Evolutionary conservation across 2,888 invertebrate genomes (phyloP), one percentile per base, ranked within the genome.

Genomic region (Anarsia innoxiella): DNA sequence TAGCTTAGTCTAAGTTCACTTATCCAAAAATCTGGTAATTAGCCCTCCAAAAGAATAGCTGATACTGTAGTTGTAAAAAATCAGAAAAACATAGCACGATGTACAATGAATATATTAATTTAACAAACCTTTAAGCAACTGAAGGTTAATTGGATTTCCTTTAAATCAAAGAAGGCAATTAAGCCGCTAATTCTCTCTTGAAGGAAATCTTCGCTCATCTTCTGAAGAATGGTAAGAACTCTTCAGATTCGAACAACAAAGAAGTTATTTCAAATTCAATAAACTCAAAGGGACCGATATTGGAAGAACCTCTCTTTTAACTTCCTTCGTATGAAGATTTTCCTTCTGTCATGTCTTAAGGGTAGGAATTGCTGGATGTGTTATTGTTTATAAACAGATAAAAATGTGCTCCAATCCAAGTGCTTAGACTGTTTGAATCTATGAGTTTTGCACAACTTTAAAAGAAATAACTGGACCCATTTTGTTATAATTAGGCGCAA

Each of bases 241-340:
- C 46, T 42, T 52, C 46, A 39, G 47, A 53, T 48, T 46, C 53
- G 46, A 53, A 56, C 51, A 55, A 56, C 56, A 55, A 56, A 55
- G 53, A 56, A 49, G 52, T 57, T 59, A 61, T 62, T 58, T 51
- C 53, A 49, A 54, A 59, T 57, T 60, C 58, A 56, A 55, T 56
- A 56, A 56, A 48, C 53, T 51, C 57, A 50, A 56, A 54, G 52
- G 50, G 47, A 50, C 50, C 61, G 52, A 60, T 59, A 59, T 53
- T 51, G 50, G 49, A 45, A 48, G 49, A 55, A 44, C 49, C 49
- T 47, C 53, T 51, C 54, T 57, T 58, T 59, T 59, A 52, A 57
- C 56, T 56, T 57, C 48, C 46, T 46, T 42, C 48, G 45, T 52
- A 50, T 49, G 51, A 50, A 53, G 51, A 52, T 52, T 56, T 51